A percentile compares a stretch with the other conserved stretches of the same genome.
phyloP scores from a whole-genome alignment of 2,797 vertebrate species.

The Acanthiza pusilla region DNA sequence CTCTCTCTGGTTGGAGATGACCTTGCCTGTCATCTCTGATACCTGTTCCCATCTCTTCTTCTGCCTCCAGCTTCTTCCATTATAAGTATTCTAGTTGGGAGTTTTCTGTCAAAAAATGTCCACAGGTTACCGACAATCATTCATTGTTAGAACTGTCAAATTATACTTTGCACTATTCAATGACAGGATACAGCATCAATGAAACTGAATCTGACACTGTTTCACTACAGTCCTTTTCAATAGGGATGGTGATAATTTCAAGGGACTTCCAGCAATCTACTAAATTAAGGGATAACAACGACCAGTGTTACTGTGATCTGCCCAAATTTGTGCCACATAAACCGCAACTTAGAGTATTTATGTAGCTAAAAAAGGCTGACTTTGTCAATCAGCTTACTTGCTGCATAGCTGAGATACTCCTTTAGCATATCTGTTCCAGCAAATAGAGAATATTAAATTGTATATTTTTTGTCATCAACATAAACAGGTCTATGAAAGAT shows the following conservation, averaged over 20 bases:
- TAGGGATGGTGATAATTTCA: background rate
- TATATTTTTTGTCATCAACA: background rate
- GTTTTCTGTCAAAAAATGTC: background rate
- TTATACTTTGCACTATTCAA: background rate
- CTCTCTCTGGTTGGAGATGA: background rate
- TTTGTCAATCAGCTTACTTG: background rate
- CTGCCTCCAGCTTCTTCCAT: background rate
- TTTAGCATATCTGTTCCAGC: background rate
- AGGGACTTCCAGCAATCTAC: background rate
- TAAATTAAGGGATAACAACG: background rate
- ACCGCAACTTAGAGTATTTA: background rate
- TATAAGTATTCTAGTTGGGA: background rate
- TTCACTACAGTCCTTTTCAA: background rate
- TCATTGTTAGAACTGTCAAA: background rate
- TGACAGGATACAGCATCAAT: background rate
- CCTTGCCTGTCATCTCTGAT: background rate
- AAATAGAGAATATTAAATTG: background rate
- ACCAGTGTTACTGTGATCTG: background rate
- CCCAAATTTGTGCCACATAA: background rate
- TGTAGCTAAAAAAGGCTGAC: background rate
- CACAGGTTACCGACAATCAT: background rate
- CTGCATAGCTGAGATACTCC: background rate
- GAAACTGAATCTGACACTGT: background rate
- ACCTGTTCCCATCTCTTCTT: background rate
- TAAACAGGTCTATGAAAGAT: background rate